A percentile compares a stretch with the other conserved stretches of the same genome.
Evolutionary conservation across 2,888 invertebrate species (phyloP).

Genomic region (Drosophila antonietae): DNA sequence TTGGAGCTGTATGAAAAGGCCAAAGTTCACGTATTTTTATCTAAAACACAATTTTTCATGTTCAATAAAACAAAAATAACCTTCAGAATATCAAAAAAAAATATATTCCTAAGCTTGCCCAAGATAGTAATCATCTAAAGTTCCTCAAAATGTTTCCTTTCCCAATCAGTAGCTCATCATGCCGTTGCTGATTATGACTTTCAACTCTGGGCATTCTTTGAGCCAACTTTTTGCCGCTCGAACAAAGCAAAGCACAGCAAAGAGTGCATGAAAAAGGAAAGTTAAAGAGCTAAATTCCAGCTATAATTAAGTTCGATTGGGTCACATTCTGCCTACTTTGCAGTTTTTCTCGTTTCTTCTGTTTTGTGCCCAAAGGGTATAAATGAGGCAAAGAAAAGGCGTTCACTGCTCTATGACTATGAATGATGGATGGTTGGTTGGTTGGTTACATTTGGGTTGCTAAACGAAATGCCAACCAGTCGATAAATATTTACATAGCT

Average conservation of each 20-base stretch:
- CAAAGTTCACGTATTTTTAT: too few relatives aligned
- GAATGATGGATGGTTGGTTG: slow-evolving; percentile 58
- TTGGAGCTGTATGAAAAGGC: too few relatives aligned
- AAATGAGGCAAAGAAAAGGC: slow-evolving; percentile 38
- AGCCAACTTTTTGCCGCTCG: slow-evolving; percentile 4
- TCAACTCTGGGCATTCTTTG: not conserved
- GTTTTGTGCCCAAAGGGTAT: slow-evolving; percentile 27
- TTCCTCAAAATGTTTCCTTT: not conserved
- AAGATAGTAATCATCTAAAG: not conserved
- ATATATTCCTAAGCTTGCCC: not conserved
- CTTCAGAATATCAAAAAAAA: not conserved
- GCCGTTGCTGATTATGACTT: not conserved
- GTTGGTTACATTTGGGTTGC: slow-evolving; percentile 38
- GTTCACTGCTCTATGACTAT: slow-evolving; percentile 39
- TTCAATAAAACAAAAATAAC: too few relatives aligned
- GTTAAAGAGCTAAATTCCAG: slow-evolving; percentile 4
- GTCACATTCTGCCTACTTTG: not conserved
- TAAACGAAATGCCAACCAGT: slow-evolving; percentile 47
- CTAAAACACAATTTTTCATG: too few relatives aligned
- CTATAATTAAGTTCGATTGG: slow-evolving; percentile 10
- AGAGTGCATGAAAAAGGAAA: slow-evolving; percentile 3
- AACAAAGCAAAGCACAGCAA: not conserved
- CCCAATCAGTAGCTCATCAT: not conserved
- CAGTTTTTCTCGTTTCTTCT: not conserved
- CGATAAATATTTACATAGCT: slow-evolving; percentile 65